Conservation (phyloP, 2,113 vertebrate species). For the Blennius ocellaris region DNA sequence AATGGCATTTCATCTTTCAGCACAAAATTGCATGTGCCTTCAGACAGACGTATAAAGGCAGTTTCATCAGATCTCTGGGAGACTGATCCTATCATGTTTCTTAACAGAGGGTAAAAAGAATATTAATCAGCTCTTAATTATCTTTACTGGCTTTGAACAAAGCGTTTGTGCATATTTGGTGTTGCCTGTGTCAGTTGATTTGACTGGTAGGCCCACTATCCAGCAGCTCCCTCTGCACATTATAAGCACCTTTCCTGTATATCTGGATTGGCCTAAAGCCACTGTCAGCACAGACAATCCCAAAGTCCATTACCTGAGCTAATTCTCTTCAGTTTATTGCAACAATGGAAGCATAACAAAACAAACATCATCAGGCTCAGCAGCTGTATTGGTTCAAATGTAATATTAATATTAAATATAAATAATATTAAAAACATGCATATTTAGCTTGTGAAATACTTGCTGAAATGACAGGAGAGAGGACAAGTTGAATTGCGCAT, state of each 20-base stretch:
- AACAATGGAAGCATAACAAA: not conserved
- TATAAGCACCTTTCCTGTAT: constrained; percentile 42
- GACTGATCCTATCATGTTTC: too few relatives aligned
- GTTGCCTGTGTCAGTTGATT: not conserved
- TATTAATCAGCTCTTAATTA: too few relatives aligned
- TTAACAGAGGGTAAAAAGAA: too few relatives aligned
- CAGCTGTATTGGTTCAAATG: not conserved
- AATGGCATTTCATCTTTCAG: not conserved
- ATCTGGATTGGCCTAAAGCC: constrained; percentile 44
- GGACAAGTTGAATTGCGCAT: not conserved
- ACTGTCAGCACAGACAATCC: constrained; percentile 34
- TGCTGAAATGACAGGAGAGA: not conserved
- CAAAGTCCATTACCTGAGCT: constrained; percentile 28
- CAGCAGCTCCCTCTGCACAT: not conserved
- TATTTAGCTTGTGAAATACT: not conserved
- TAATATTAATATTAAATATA: too few relatives aligned
- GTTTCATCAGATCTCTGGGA: constrained; percentile 68
- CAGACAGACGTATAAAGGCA: constrained; percentile 65
- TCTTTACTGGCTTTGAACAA: not conserved
- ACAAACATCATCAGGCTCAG: not conserved
- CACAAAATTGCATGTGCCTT: constrained; percentile 64
- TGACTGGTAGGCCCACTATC: not conserved
- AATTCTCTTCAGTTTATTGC: constrained; percentile 9
- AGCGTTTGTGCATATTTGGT: not conserved
- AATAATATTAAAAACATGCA: too few relatives aligned